Percentiles rank a stretch among this genome's conserved stretches.
Conservation (phyloP, 2,113 vertebrate genomes). For the Oreotrochilus melanogaster region DNA sequence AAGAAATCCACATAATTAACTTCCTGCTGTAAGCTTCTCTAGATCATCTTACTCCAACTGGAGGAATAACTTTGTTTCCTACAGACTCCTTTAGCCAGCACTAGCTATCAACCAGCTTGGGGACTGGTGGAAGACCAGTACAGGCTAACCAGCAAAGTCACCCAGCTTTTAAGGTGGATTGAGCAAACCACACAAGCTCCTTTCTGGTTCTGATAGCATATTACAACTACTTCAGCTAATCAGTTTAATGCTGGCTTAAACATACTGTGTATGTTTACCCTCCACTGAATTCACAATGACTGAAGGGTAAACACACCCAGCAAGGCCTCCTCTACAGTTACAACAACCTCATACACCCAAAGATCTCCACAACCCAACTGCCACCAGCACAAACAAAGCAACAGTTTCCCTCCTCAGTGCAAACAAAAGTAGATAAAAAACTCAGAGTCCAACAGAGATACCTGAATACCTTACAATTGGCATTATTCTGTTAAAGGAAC, state of each 20-base stretch:
- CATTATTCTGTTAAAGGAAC: background rate
- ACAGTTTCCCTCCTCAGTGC: background rate
- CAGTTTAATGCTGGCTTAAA: constrained; percentile 40
- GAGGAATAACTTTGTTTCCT: background rate
- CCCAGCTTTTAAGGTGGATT: constrained; percentile 38
- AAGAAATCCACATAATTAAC: background rate
- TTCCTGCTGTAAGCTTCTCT: background rate
- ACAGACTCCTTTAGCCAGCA: background rate
- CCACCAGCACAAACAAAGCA: background rate
- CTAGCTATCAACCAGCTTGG: background rate
- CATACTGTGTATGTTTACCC: constrained; percentile 2
- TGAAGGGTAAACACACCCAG: constrained; percentile 7
- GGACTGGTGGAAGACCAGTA: background rate
- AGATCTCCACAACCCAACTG: background rate
- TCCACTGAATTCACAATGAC: background rate
- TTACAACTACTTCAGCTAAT: background rate
- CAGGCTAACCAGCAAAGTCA: background rate
- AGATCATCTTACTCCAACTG: background rate
- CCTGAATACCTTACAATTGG: background rate
- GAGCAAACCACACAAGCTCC: background rate
- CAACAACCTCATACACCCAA: background rate
- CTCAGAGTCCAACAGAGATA: background rate
- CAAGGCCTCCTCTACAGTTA: background rate
- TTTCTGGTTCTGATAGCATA: background rate
- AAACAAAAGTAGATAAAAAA: background rate